Evolutionary conservation across 2,113 vertebrate genomes (phyloP), one percentile per base, ranked within the genome.

Genomic region (Beaufortia kweichowensis): DNA sequence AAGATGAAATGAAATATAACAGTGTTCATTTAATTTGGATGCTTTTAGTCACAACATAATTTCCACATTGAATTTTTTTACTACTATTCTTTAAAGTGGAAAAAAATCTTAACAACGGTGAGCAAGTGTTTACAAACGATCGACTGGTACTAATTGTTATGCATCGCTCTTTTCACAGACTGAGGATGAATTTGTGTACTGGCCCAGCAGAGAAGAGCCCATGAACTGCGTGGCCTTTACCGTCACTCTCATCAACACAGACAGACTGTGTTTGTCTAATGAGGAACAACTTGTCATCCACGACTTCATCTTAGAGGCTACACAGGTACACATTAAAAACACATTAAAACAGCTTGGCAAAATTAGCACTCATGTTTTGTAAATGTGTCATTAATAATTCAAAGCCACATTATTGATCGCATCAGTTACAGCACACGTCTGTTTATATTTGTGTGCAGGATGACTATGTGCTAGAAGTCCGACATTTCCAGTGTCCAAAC

Each of bases 251-350:
- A 98, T 99, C 91, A 99, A 95, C 91, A 98, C 96, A 90, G 96
- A 99, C 92, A 94, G 95, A 86, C 92, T 99, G 88, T 99, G 97
- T 90, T 95, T 99, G 92, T 96, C 96, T 85, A 98, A 97, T 0
- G 97, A 99, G 92, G 96, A 98, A 86, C 96, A 99, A 87, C 96
- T 99, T 84, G 95, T 98, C 92, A 98, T 99, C 92, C 97, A 99
- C 73, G 96, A 99, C 91, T 99, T 99, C 83, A 98, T 99, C 90
- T 93, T 99, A 60, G 97, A 99, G 91, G 97, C 97, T 80, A 99
- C 97, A 66, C 97, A 99, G 95, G 97, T 99, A 56, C n/a, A 60
- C 68, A 21, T 4, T 15, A 33, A 24, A 29, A 74, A 41, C 65
- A 72, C 60, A 55, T 48, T 48, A 5, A 39, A 17, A 48, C 19